These are phyloP conservation scores for Ischnura elegans DNA, from an alignment of 2,888 invertebrate species.

Conservation along the genomic window DNA sequence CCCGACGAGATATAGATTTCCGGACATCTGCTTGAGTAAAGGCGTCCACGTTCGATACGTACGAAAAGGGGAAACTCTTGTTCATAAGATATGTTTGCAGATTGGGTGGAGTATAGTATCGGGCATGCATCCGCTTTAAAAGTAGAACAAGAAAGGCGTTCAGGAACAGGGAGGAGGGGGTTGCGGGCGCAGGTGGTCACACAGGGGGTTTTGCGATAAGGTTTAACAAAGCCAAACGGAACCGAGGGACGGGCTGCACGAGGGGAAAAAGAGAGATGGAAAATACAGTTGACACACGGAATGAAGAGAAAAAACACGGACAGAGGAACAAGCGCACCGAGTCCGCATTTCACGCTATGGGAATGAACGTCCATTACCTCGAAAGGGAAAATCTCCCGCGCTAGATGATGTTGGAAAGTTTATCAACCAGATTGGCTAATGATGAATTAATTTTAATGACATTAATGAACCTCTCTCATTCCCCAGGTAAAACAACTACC, in stretches of 20 bases:
- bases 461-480: too few relatives aligned
- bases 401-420: neutral
- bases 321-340: neutral
- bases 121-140: constrained; percentile 9
- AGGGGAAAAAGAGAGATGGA: neutral
- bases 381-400: neutral
- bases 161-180: neutral
- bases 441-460: too few relatives aligned
- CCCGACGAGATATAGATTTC: neutral
- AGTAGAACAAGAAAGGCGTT: constrained; percentile 5
- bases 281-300: constrained; percentile 41
- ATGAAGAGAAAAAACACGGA: constrained; percentile 39
- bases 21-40: neutral
- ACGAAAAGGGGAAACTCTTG: neutral
- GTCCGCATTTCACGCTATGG: neutral
- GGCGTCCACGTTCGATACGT: neutral
- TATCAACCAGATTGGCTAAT: too few relatives aligned
- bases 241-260: neutral
- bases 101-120: constrained; percentile 20
- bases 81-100: constrained; percentile 42
- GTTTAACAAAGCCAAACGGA: constrained; percentile 39
- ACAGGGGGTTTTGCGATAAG: constrained; percentile 27
- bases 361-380: neutral
- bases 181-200: constrained; percentile 43
- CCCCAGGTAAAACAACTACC: too few relatives aligned